Evolutionary conservation across 1,140 invertebrate species (phyloP), one percentile per base, ranked within the genome.

Genomic region (Brachionus manjavacas): DNA sequence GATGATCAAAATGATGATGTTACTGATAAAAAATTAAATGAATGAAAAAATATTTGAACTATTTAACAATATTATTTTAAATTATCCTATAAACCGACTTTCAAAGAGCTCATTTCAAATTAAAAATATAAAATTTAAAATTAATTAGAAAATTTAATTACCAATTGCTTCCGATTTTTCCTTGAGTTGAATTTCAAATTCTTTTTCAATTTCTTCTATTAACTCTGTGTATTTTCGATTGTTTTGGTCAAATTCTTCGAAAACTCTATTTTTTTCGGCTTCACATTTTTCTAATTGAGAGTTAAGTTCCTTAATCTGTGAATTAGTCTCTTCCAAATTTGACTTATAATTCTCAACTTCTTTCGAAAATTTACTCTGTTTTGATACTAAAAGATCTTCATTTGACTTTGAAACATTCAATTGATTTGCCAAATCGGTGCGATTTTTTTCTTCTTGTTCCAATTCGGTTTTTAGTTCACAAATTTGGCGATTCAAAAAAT

Each of bases 401-500:
- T 76, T 76, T 1, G 43, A 35, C 46, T 35, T 76, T 3, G 41
- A 76, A 4, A 31, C 12, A 25, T 76, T 49, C 23, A 76, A 23
- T 14, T 76, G n/a, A 12, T 49, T 46, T 28, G 0, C 31, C 16
- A 76, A 25, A 43, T 41, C 39, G 4, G 12, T 23, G 3, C 39
- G 14, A 11, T 43, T n/a, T 68, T 14, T 31, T 11, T 39, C 14
- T 31, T 12, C 9, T 23, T 72, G 6, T 2, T 72, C 68, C 14
- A 72, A 41, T 72, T 72, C 72, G 23, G 41, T 6, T 49, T 76
- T 46, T 25, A 49, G 31, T 49, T 49, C 72, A 76, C 20, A 14
- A 25, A 76, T 76, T 76, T 49, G 39, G 25, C 43, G 39, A 49
- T 76, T 76, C 12, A 76, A 49, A 76, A 49, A 76, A 25, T 76